A percentile compares a stretch with the other conserved stretches of the same genome.
phyloP scores from a whole-genome alignment of 2,113 vertebrate species.

The Cheirogaleus medius region DNA sequence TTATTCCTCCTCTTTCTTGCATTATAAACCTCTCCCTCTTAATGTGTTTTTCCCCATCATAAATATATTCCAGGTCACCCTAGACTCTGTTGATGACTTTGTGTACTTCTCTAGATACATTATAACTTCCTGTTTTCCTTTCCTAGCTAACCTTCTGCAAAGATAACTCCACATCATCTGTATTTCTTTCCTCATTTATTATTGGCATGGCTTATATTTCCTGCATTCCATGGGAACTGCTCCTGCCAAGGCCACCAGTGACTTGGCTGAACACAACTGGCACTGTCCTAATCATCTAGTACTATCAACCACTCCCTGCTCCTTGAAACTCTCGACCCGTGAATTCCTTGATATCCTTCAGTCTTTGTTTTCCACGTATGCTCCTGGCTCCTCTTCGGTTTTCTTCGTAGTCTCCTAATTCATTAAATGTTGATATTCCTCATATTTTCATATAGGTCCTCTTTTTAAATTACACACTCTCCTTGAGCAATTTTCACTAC shows the following conservation, averaged over 20 bases:
- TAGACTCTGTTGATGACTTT: neutral
- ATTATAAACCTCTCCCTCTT: neutral
- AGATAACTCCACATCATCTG: neutral
- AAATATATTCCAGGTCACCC: neutral
- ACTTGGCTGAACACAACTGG: neutral
- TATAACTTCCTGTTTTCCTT: neutral
- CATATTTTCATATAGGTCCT: neutral
- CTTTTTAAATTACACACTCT: neutral
- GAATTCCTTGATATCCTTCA: neutral
- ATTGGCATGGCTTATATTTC: neutral
- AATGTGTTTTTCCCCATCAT: neutral
- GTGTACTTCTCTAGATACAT: neutral
- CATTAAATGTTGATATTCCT: neutral
- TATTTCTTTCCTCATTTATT: neutral
- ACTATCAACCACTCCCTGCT: neutral
- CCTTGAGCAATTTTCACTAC: neutral
- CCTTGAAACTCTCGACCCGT: neutral
- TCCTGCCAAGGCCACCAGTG: neutral
- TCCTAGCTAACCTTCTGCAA: neutral
- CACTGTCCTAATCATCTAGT: neutral
- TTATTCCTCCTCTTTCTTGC: neutral
- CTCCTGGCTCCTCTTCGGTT: neutral
- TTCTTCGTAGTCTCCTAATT: neutral
- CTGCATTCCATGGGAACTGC: neutral
- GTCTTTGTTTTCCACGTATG: neutral